Conservation (phyloP, 2,113 vertebrate genomes). For the Serinus canaria region DNA sequence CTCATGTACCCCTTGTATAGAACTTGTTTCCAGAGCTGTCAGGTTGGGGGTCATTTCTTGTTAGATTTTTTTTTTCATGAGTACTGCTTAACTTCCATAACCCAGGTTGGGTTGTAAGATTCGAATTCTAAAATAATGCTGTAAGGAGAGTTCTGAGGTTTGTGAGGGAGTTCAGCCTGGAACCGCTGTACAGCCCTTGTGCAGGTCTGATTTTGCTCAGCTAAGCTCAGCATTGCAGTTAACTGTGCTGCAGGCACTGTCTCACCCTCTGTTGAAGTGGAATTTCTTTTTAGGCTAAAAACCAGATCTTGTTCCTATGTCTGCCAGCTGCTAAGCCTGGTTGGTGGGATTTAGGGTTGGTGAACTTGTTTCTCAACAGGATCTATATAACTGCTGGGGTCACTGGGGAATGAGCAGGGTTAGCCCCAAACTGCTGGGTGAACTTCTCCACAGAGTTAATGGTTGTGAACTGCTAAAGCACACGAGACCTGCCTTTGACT, state of each 20-base stretch:
- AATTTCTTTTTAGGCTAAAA: background rate
- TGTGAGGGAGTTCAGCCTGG: background rate
- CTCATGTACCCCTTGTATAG: background rate
- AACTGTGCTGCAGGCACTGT: background rate
- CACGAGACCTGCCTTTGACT: background rate
- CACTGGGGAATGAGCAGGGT: background rate
- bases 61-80: accelerated
- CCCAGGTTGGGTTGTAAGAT: background rate
- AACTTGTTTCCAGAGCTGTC: background rate
- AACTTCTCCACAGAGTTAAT: background rate
- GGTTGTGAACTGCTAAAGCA: background rate
- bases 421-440: background rate
- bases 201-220: background rate
- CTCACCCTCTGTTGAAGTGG: background rate
- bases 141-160: background rate
- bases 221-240: background rate
- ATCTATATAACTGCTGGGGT: background rate
- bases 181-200: background rate
- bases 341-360: background rate
- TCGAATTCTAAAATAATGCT: background rate
- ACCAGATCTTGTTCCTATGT: background rate
- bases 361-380: background rate
- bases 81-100: background rate
- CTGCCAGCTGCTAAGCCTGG: background rate
- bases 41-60: background rate